Conservation (phyloP, 2,113 vertebrate genomes). For the Bostrychus sinensis region DNA sequence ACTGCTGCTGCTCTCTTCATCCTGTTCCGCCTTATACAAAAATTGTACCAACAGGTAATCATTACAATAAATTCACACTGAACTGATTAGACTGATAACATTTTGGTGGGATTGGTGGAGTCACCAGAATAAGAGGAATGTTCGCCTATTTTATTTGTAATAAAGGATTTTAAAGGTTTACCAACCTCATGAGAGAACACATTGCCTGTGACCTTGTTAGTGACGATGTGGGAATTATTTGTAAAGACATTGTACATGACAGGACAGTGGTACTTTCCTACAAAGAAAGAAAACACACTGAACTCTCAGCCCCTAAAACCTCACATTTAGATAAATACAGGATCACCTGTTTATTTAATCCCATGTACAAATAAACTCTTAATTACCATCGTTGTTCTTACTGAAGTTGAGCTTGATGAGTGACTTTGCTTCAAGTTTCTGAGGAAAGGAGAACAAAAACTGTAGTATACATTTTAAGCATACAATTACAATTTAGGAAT, state of each 20-base stretch:
- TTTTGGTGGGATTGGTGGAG: too few species aligned
- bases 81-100: too few species aligned
- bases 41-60: too few species aligned
- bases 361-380: background rate
- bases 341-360: background rate
- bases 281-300: background rate
- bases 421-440: constrained; percentile 94
- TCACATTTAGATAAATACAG: background rate
- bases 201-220: constrained; percentile 92
- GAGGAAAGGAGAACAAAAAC: constrained; percentile 1
- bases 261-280: constrained; percentile 96
- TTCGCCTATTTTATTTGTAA: too few species aligned
- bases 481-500: background rate
- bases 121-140: too few species aligned
- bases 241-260: constrained; percentile 96
- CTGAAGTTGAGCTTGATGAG: constrained; percentile 92
- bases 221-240: constrained; percentile 94
- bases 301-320: background rate
- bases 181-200: constrained; percentile 93
- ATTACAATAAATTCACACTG: too few species aligned
- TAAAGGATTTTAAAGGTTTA: constrained; percentile 17
- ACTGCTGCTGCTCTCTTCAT: too few species aligned
- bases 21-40: too few species aligned
- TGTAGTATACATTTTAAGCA: background rate
- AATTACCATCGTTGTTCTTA: constrained; percentile 94